A percentile compares a stretch with the other conserved stretches of the same genome.
These are phyloP conservation scores for Ophonus ardosiacus DNA, from an alignment of 2,888 invertebrate genomes.

Conservation along the genomic window DNA sequence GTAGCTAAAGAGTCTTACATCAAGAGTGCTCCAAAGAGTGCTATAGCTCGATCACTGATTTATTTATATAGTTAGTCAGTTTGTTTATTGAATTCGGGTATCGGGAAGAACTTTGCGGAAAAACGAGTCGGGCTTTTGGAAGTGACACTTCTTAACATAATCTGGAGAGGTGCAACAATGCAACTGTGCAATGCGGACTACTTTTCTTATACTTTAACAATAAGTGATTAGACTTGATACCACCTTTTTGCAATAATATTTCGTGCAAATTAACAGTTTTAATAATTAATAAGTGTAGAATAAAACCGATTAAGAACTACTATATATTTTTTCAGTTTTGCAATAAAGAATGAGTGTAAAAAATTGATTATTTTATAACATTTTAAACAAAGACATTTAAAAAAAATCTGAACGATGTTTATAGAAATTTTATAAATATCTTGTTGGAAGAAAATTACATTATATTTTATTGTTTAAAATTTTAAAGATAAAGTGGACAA, in stretches of 20 bases:
- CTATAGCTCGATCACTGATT: conserved; percentile 77
- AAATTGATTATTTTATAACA: too few species aligned
- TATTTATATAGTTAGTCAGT: conserved; percentile 77
- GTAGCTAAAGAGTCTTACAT: conserved; percentile 77
- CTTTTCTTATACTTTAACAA: neutral
- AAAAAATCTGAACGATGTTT: too few species aligned
- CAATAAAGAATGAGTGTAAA: neutral
- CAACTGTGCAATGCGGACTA: conserved; percentile 6
- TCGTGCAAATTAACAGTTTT: neutral
- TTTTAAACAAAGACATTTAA: too few species aligned
- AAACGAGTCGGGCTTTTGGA: conserved; percentile 59
- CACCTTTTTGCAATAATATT: neutral
- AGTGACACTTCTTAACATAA: conserved; percentile 19
- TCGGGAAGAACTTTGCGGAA: conserved; percentile 71
- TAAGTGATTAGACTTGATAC: neutral
- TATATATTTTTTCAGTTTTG: neutral
- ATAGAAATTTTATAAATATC: too few species aligned
- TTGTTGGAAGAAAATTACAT: neutral
- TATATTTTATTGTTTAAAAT: neutral
- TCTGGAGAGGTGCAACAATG: conserved; percentile 36
- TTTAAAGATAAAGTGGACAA: neutral
- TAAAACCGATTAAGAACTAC: neutral
- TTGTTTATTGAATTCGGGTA: conserved; percentile 77
- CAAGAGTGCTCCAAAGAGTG: conserved; percentile 76
- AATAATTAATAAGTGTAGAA: neutral